A percentile compares a stretch with the other conserved stretches of the same genome.
Conservation (phyloP, 1,140 invertebrate genomes). For the Globodera rostochiensis region DNA sequence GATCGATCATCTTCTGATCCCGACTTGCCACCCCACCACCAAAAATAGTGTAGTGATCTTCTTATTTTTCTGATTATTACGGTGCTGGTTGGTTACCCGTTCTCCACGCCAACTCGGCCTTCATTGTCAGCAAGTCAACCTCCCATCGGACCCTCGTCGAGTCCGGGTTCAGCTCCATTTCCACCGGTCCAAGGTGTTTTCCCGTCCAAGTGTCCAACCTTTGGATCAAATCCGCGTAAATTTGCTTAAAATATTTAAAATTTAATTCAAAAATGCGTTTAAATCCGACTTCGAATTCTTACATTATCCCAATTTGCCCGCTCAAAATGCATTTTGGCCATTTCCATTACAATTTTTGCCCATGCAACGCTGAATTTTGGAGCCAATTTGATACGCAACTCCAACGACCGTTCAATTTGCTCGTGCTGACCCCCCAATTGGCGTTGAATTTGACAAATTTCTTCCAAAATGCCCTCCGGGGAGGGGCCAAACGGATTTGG, state of each 20-base stretch:
- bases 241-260: not conserved
- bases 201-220: not conserved
- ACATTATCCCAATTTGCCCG: not conserved
- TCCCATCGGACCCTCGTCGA: not conserved
- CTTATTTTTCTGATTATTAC: too few species aligned
- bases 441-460: not conserved
- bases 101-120: not conserved
- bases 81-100: not conserved
- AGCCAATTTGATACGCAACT: not conserved
- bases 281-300: too few species aligned
- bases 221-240: not conserved
- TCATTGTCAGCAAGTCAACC: not conserved
- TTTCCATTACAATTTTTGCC: not conserved
- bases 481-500: not conserved
- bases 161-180: not conserved
- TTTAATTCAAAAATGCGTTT: too few species aligned
- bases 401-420: not conserved
- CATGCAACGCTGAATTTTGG: not conserved
- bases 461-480: not conserved
- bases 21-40: too few species aligned
- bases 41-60: too few species aligned
- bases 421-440: not conserved
- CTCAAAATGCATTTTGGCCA: slow-evolving; percentile 5
- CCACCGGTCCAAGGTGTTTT: not conserved
- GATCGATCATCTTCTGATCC: not conserved